Conservation (phyloP, 2,113 vertebrate genomes). For the Platycercus adscitus region DNA sequence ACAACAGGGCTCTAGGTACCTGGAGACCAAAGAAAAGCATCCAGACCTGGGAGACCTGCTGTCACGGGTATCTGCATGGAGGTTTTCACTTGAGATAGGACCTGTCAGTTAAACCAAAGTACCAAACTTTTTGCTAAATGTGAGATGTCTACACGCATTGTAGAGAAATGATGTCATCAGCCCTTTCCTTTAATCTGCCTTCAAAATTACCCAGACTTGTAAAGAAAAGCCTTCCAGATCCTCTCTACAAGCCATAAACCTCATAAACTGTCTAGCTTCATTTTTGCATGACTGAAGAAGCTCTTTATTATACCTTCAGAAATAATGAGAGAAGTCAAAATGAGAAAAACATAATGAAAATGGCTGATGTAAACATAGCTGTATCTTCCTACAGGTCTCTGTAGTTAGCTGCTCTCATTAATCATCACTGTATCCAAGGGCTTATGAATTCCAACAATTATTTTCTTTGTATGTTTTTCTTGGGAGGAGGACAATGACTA, state of each 20-base stretch:
- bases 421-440: not conserved
- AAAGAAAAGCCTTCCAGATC: not conserved
- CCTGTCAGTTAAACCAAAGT: not conserved
- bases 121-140: not conserved
- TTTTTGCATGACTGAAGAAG: not conserved
- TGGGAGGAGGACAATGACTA: not conserved
- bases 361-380: not conserved
- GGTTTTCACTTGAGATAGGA: not conserved
- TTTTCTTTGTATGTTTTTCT: not conserved
- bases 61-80: accelerated
- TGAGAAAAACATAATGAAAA: not conserved
- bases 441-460: conserved; percentile 3
- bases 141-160: not conserved
- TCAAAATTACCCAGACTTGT: not conserved
- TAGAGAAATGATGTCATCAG: not conserved
- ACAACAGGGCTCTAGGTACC: not conserved
- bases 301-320: not conserved
- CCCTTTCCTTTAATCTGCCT: not conserved
- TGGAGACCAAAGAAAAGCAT: not conserved
- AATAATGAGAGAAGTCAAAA: not conserved
- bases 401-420: not conserved
- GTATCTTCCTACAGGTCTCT: not conserved
- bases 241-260: not conserved
- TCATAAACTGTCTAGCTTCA: not conserved
- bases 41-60: not conserved